Evolutionary conservation across 35 echinoderm and acorn worm genomes (phyloP).

Genomic region (Nesometra sesokonis): DNA sequence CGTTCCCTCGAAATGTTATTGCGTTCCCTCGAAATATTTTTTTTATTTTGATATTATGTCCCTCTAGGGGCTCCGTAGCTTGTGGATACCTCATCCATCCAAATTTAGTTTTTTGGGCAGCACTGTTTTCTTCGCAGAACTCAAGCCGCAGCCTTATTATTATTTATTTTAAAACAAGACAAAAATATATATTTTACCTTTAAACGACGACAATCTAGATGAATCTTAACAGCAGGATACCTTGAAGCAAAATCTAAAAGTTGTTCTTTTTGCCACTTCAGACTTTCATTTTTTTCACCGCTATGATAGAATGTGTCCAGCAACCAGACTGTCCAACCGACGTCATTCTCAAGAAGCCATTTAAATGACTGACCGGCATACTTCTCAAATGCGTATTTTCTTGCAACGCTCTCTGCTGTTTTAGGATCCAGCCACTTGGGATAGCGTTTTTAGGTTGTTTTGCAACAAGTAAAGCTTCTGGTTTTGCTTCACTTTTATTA

Average conservation of each 20-base stretch:
- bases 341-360: neutral
- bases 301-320: neutral
- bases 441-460: neutral
- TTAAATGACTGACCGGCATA: neutral
- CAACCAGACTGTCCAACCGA: neutral
- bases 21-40: too few species aligned
- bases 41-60: too few species aligned
- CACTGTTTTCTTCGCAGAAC: too few species aligned
- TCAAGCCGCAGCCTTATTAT: too few species aligned
- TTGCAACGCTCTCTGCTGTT: neutral
- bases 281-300: neutral
- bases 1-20: too few species aligned
- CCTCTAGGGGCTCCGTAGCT: too few species aligned
- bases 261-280: neutral
- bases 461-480: neutral
- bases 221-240: neutral
- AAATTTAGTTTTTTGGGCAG: constrained; percentile 22
- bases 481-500: neutral
- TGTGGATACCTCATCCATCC: constrained; percentile 15
- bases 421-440: neutral
- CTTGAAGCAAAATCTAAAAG: neutral
- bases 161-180: too few species aligned
- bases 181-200: neutral
- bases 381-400: neutral
- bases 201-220: neutral